These are phyloP conservation scores for Anser brachyrhynchus DNA, from an alignment of 2,113 vertebrate genomes.

Conservation along the genomic window DNA sequence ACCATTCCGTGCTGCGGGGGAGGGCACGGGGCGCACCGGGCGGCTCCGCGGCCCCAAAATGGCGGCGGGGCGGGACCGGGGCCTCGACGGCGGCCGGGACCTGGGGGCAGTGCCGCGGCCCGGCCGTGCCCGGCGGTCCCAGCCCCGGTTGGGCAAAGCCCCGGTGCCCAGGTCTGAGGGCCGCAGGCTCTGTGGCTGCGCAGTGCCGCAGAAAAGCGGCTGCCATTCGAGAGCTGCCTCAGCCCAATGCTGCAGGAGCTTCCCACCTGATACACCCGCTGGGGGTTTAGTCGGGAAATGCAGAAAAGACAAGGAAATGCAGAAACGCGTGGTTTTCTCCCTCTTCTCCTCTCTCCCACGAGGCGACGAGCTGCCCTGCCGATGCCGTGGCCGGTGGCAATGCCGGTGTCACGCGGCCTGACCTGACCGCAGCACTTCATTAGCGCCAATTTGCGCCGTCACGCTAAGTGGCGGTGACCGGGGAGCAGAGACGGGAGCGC, in stretches of 20 bases:
- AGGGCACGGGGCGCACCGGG: neutral
- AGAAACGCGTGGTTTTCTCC: fast-evolving
- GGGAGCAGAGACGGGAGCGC: neutral
- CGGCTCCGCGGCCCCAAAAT: too few species aligned
- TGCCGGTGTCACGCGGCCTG: neutral
- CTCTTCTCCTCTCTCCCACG: neutral
- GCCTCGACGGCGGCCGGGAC: too few species aligned
- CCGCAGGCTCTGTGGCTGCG: too few species aligned
- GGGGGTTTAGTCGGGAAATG: neutral
- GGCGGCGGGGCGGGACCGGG: neutral
- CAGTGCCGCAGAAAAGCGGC: neutral
- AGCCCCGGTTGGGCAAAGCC: too few species aligned
- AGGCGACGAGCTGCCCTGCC: neutral
- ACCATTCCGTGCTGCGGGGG: neutral
- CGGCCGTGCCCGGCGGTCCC: too few species aligned
- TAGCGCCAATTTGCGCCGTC: slow-evolving; percentile 70
- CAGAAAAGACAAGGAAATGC: neutral
- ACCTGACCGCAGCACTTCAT: slow-evolving; percentile 60
- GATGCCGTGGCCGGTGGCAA: slow-evolving; percentile 1
- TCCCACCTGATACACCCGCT: neutral
- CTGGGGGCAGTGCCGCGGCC: too few species aligned
- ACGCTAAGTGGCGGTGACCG: slow-evolving; percentile 41
- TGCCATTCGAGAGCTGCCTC: fast-evolving
- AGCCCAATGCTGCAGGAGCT: neutral
- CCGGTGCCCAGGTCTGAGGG: neutral